Percentiles rank a stretch among this genome's conserved stretches.
Conservation (phyloP, 2,113 vertebrate species). For the Onychorhynchus coronatus region DNA sequence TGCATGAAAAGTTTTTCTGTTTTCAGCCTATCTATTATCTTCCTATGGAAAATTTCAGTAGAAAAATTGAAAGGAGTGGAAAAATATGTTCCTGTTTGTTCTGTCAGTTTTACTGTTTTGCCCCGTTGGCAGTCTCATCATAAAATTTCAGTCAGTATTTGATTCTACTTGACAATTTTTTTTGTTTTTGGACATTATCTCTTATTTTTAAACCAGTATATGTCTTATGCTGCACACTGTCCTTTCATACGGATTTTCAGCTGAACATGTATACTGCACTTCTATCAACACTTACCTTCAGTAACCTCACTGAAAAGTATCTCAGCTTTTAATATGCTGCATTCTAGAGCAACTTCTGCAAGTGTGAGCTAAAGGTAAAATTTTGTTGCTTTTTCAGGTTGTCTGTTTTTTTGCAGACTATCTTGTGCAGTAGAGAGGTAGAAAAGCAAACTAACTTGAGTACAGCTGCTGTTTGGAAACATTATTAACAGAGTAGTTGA, state of each 20-base stretch:
- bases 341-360: background rate
- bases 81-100: background rate
- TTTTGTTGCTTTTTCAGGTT: background rate
- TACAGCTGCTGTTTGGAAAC: background rate
- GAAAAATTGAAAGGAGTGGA: background rate
- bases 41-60: background rate
- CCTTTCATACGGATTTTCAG: background rate
- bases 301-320: background rate
- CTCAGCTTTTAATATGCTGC: background rate
- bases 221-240: background rate
- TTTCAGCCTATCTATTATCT: background rate
- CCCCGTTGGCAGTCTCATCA: background rate
- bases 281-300: background rate
- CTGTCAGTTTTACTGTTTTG: background rate
- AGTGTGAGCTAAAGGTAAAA: background rate
- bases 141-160: background rate
- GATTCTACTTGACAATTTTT: background rate
- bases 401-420: background rate
- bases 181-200: background rate
- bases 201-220: background rate
- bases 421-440: background rate
- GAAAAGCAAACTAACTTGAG: background rate
- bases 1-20: background rate
- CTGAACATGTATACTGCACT: background rate
- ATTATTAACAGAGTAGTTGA: background rate